Conservation (phyloP, 2,888 invertebrate species). For the Amiota mariae region DNA sequence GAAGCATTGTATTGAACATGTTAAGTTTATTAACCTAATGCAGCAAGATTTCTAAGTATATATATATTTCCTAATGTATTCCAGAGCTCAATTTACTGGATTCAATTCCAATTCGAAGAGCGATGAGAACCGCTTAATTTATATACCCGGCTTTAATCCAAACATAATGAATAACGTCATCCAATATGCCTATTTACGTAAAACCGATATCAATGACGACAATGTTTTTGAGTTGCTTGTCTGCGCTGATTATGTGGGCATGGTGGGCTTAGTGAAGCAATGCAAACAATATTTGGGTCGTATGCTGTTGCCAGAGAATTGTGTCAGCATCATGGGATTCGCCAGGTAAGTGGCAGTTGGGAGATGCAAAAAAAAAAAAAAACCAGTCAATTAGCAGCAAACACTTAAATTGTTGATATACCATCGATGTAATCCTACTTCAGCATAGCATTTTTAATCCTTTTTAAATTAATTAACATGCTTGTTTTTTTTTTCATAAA, state of each 20-base stretch:
- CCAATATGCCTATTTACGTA: constrained; percentile 88
- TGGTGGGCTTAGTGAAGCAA: constrained; percentile 85
- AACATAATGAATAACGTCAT: constrained; percentile 86
- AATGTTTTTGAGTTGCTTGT: constrained; percentile 88
- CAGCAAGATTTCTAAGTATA: no score
- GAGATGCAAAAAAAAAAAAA: neutral
- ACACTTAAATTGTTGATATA: neutral
- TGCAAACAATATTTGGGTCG: constrained; percentile 85
- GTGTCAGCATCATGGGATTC: constrained; percentile 88
- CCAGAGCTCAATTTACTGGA: constrained; percentile 68
- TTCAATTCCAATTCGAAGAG: constrained; percentile 49
- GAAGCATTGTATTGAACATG: no score
- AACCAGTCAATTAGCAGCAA: neutral
- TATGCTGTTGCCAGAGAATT: constrained; percentile 84
- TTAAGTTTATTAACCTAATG: no score
- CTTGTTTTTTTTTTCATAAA: neutral
- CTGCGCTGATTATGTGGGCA: constrained; percentile 91
- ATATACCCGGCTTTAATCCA: constrained; percentile 84
- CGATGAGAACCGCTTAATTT: constrained; percentile 79
- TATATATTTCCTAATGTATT: neutral
- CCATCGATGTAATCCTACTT: constrained; percentile 4
- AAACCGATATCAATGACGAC: constrained; percentile 82
- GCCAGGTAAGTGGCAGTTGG: constrained; percentile 77
- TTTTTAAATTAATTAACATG: constrained; percentile 46
- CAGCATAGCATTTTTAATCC: constrained; percentile 32